A percentile compares a stretch with the other conserved stretches of the same genome.
phyloP scores from a whole-genome alignment of 2,888 invertebrate genomes.

The Sinotaia quadrata region DNA sequence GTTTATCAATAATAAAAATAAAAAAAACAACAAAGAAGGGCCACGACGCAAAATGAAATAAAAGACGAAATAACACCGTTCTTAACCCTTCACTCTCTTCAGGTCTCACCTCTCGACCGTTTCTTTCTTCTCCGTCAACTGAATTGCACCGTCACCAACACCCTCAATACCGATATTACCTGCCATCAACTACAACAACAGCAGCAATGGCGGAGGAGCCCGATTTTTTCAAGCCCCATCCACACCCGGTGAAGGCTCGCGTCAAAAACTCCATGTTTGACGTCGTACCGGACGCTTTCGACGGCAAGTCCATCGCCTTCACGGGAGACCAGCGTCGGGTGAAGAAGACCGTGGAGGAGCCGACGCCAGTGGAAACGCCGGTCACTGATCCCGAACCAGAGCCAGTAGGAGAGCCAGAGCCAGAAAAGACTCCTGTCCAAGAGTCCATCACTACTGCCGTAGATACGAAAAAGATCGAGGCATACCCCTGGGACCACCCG shows the following conservation, averaged over 20 bases:
- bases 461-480: slow-evolving; percentile 39
- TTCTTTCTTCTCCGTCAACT: slow-evolving; percentile 1
- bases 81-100: slow-evolving; percentile 4
- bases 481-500: slow-evolving; percentile 48
- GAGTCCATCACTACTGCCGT: no score
- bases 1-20: no score
- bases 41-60: no score
- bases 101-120: not conserved
- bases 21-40: no score
- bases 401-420: slow-evolving; percentile 27
- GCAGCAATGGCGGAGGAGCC: slow-evolving; percentile 43
- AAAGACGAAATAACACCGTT: not conserved
- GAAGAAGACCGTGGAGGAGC: slow-evolving; percentile 33
- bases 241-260: slow-evolving; percentile 52
- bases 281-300: slow-evolving; percentile 59
- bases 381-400: slow-evolving; percentile 25
- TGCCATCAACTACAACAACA: not conserved
- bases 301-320: slow-evolving; percentile 54
- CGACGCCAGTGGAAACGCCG: not conserved
- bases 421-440: slow-evolving; percentile 27
- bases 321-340: slow-evolving; percentile 44
- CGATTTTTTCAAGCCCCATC: slow-evolving; percentile 58
- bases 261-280: slow-evolving; percentile 59
- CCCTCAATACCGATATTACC: not conserved
- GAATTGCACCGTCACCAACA: not conserved